Evolutionary conservation across 2,888 invertebrate species (phyloP).

Genomic region (Acronicta aceris): DNA sequence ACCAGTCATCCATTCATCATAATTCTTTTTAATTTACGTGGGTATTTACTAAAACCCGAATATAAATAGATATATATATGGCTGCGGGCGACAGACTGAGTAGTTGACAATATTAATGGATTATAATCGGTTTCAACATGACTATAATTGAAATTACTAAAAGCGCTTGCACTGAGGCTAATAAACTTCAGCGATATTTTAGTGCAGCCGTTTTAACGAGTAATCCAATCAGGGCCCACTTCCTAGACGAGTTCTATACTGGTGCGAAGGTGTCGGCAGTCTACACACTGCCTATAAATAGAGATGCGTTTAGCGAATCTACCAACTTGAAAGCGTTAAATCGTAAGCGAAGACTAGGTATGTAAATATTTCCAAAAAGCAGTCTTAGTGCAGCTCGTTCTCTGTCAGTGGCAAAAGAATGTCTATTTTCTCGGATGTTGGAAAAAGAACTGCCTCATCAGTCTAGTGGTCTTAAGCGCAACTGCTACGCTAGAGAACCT

Average conservation of each 20-base stretch:
- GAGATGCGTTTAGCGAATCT: conserved; percentile 7
- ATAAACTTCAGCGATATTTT: conserved; percentile 52
- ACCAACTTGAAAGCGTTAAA: conserved; percentile 11
- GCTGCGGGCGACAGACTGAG: not conserved
- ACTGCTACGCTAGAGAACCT: no score
- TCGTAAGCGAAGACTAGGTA: not conserved
- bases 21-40: no score
- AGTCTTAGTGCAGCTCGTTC: not conserved
- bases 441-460: no score
- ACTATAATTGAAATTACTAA: conserved; percentile 32
- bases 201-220: conserved; percentile 48
- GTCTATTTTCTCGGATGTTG: not conserved
- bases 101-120: conserved; percentile 6
- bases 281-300: conserved; percentile 37
- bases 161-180: conserved; percentile 31
- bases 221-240: conserved; percentile 51
- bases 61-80: no score
- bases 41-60: no score
- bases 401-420: not conserved
- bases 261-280: conserved; percentile 33
- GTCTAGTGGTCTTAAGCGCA: no score
- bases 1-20: no score
- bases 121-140: conserved; percentile 14
- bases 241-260: conserved; percentile 46
- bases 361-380: no score